Conservation (phyloP, 1,140 invertebrate species). For the Anastrepha obliqua region DNA sequence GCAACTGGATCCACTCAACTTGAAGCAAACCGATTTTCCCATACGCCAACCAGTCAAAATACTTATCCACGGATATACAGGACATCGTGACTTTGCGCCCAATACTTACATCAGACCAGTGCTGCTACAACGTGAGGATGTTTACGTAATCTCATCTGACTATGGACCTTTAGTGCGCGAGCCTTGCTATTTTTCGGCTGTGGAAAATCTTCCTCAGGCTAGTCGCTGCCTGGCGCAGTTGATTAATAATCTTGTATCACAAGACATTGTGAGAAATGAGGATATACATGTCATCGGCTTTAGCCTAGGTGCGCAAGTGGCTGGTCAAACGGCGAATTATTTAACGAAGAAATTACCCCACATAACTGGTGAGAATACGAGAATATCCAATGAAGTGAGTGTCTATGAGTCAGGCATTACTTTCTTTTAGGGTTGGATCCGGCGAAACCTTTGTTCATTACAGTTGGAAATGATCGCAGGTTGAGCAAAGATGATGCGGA, state of each 20-base stretch:
- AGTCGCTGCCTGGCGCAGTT: constrained; percentile 79
- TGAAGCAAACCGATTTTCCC: constrained; percentile 76
- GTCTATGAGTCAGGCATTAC: not conserved
- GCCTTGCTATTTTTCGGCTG: constrained; percentile 78
- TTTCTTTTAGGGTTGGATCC: constrained; percentile 77
- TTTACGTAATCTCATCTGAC: constrained; percentile 78
- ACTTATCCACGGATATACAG: constrained; percentile 81
- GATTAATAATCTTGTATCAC: constrained; percentile 78
- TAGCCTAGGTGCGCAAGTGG: constrained; percentile 91
- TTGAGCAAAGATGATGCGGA: constrained; percentile 79
- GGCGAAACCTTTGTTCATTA: constrained; percentile 78
- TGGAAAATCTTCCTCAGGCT: constrained; percentile 76
- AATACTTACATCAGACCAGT: constrained; percentile 78
- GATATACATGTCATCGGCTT: constrained; percentile 91
- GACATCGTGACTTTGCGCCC: constrained; percentile 77
- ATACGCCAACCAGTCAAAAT: constrained; percentile 77
- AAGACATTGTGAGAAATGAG: constrained; percentile 76
- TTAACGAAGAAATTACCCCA: constrained; percentile 74
- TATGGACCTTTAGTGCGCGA: constrained; percentile 76
- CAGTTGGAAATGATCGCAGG: constrained; percentile 71
- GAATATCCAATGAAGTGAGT: not conserved
- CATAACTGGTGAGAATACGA: constrained; percentile 75
- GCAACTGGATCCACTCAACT: constrained; percentile 72
- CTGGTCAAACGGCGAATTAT: constrained; percentile 86
- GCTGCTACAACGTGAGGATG: constrained; percentile 76